Evolutionary conservation across 1,140 invertebrate genomes (phyloP), one percentile per base, ranked within the genome.

Genomic region (Drosophila mauritiana): DNA sequence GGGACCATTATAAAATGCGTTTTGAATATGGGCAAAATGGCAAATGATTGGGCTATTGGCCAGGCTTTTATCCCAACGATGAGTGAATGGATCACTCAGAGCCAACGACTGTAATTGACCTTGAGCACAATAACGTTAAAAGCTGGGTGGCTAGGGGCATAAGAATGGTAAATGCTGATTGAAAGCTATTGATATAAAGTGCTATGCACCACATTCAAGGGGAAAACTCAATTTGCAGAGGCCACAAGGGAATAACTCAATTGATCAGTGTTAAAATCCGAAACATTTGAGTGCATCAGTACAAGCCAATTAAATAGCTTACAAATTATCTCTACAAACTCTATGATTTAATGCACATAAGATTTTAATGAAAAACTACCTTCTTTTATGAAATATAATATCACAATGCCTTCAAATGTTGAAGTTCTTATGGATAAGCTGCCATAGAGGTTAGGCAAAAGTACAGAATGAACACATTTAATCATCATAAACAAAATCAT

Each of bases 71-170:
- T 45, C 22, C 10, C n/a, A 12, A 17, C 52, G 27, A 25, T 40
- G 40, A 69, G 27, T 70, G 67, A 70, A 70, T 49, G 65, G 51
- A 56, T 70, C 73, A 75, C 61, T 75, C 75, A 54, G 53, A 43
- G 20, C 61, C 27, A 76, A 53, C 61, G 59, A 76, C 73, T 57
- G 48, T 58, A 75, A 76, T 76, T 76, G 72, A 76, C 73, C 73
- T 67, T 67, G 53, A 51, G 27, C 10, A 7, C 10, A 37, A 25
- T 34, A n/a, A n/a, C n/a, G n/a, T n/a, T 8, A 36, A 37, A 13
- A 20, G 27, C 20, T 12, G 34, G 17, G 11, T 55, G 43, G 7
- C 3, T 31, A 2, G 31, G 15, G 5, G 36, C 25, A 52, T 36
- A 52, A 36, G 7, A 4, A 51, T 69, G 67, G 34, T 48, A 69